phyloP scores from a whole-genome alignment of 1,140 invertebrate genomes.

The Neodiprion pinetum region DNA sequence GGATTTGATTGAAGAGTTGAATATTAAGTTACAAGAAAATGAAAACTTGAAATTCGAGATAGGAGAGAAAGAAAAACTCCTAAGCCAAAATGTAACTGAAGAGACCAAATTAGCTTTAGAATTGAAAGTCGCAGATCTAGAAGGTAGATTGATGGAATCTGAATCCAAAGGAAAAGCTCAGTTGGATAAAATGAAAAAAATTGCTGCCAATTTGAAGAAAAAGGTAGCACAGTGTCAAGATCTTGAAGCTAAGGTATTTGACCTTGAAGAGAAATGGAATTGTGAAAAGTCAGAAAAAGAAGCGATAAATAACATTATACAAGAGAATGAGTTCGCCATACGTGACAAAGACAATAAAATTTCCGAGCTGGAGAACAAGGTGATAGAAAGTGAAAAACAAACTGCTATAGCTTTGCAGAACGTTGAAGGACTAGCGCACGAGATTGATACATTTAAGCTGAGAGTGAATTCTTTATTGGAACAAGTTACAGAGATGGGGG shows the following conservation, averaged over 20 bases:
- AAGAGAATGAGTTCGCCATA: conserved; percentile 35
- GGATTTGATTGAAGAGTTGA: conserved; percentile 43
- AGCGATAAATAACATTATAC: conserved; percentile 41
- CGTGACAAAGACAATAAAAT: conserved; percentile 48
- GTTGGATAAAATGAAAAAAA: conserved; percentile 78
- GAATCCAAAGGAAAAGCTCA: conserved; percentile 43
- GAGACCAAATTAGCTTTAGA: conserved; percentile 40
- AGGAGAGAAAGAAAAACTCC: conserved; percentile 35
- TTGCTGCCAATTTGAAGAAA: conserved; percentile 77
- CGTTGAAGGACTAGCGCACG: conserved; percentile 29
- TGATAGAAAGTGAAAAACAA: conserved; percentile 23
- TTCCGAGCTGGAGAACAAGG: conserved; percentile 37
- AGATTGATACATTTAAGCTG: conserved; percentile 31
- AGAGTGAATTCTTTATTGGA: conserved; percentile 30
- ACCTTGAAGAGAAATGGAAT: conserved; percentile 47
- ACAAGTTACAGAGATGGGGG: conserved; percentile 30
- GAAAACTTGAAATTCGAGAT: conserved; percentile 40
- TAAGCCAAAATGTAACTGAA: conserved; percentile 36
- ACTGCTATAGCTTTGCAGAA: conserved; percentile 23
- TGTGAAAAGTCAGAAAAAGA: conserved; percentile 52
- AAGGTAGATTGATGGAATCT: conserved; percentile 40
- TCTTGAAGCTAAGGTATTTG: conserved; percentile 62
- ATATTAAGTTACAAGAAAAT: conserved; percentile 36
- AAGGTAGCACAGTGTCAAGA: conserved; percentile 70
- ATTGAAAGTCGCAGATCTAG: conserved; percentile 41